phyloP scores from a whole-genome alignment of 2,888 invertebrate species.

The Cyclophora punctaria region DNA sequence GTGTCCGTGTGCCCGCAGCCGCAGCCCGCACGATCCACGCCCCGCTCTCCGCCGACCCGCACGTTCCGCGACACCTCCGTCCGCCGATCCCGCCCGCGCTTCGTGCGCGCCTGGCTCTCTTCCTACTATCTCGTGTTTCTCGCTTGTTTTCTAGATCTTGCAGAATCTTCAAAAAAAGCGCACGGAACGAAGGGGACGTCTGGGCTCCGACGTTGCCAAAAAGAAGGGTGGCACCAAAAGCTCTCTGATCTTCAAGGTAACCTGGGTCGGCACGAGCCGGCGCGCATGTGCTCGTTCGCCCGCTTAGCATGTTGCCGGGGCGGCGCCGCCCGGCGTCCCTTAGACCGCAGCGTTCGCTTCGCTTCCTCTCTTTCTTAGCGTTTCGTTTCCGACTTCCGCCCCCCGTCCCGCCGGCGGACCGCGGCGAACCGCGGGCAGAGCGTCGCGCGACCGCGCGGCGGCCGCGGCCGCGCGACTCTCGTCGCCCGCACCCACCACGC shows the following conservation, averaged over 20 bases:
- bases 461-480: slow-evolving; percentile 46
- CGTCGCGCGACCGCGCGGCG: slow-evolving; percentile 52
- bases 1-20: slow-evolving; percentile 51
- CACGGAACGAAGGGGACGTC: slow-evolving; percentile 97
- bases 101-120: slow-evolving; percentile 73
- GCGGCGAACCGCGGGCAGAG: slow-evolving; percentile 40
- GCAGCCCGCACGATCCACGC: slow-evolving; percentile 15
- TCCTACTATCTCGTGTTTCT: slow-evolving; percentile 90
- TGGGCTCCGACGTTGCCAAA: slow-evolving; percentile 93
- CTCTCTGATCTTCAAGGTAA: slow-evolving; percentile 99
- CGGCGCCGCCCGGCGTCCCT: slow-evolving; percentile 64
- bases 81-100: slow-evolving; percentile 53
- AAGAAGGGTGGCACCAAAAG: slow-evolving; percentile 97
- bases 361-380: slow-evolving; percentile 68
- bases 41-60: slow-evolving; percentile 50
- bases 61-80: slow-evolving; percentile 46
- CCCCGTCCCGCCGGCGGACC: slow-evolving; percentile 61
- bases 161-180: slow-evolving; percentile 99
- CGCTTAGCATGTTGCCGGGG: slow-evolving; percentile 70
- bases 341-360: slow-evolving; percentile 69
- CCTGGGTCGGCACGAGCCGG: slow-evolving; percentile 78
- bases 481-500: slow-evolving; percentile 49
- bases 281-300: slow-evolving; percentile 75
- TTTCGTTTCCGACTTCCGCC: slow-evolving; percentile 63
- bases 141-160: slow-evolving; percentile 97